phyloP scores from a whole-genome alignment of 2,888 invertebrate genomes.

The Philhelius pedissequus region DNA sequence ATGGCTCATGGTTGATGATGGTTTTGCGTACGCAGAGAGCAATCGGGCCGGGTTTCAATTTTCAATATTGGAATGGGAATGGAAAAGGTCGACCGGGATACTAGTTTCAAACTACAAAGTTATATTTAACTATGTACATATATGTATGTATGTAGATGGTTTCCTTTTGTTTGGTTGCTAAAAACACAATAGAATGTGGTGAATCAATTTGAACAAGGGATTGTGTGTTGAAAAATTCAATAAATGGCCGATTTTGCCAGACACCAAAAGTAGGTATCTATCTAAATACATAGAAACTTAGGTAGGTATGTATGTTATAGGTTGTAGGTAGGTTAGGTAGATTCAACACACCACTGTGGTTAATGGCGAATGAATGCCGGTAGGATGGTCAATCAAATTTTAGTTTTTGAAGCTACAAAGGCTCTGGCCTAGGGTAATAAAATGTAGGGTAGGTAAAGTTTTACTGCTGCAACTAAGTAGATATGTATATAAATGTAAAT shows the following conservation, averaged over 20 bases:
- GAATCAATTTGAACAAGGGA: conserved; percentile 46
- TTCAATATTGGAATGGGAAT: too few relatives aligned
- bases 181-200: conserved; percentile 49
- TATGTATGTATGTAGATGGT: not conserved
- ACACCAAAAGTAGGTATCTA: not conserved
- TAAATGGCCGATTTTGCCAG: conserved; percentile 14
- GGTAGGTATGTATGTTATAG: not conserved
- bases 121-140: not conserved
- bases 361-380: conserved; percentile 22
- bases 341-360: not conserved
- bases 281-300: not conserved
- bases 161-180: conserved; percentile 26
- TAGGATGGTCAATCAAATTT: conserved; percentile 51
- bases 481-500: not conserved
- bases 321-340: too few relatives aligned
- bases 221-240: conserved; percentile 44
- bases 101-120: not conserved
- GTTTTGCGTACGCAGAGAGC: conserved; percentile 27
- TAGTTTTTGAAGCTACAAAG: conserved; percentile 25
- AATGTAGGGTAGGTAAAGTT: not conserved
- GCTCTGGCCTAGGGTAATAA: not conserved
- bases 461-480: not conserved
- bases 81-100: not conserved
- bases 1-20: conserved; percentile 2
- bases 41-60: conserved; percentile 30